Percentiles rank a stretch among this genome's conserved stretches.
phyloP scores from a whole-genome alignment of 2,113 vertebrate genomes.

The Thunnus maccoyii region DNA sequence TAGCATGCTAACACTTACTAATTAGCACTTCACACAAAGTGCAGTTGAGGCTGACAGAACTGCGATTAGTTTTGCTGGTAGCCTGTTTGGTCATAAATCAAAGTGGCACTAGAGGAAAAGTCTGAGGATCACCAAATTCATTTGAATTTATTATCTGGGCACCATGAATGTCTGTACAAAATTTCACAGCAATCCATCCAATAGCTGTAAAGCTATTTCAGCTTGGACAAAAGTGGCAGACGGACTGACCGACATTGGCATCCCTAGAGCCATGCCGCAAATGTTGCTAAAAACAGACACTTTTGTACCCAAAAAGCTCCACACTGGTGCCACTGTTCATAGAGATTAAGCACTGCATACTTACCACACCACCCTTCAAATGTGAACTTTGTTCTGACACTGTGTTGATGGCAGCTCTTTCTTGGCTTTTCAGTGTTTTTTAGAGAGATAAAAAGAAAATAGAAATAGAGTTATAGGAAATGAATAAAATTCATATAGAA shows the following conservation, averaged over 20 bases:
- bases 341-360: neutral
- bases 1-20: no score
- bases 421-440: neutral
- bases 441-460: neutral
- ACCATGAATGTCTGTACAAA: neutral
- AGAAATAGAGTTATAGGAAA: constrained; percentile 3
- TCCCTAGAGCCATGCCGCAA: no score
- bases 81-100: no score
- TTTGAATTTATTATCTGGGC: neutral
- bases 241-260: neutral
- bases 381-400: neutral
- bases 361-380: constrained; percentile 13
- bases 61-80: no score
- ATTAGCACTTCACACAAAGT: no score
- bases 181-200: neutral
- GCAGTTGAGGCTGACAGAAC: no score
- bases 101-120: neutral
- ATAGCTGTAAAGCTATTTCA: neutral
- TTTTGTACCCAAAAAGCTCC: no score
- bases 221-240: neutral
- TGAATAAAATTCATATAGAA: constrained; percentile 7
- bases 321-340: no score
- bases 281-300: no score
- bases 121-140: neutral
- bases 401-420: neutral